Evolutionary conservation across 2,888 invertebrate genomes (phyloP).

Genomic region (Tachystola acroxantha): DNA sequence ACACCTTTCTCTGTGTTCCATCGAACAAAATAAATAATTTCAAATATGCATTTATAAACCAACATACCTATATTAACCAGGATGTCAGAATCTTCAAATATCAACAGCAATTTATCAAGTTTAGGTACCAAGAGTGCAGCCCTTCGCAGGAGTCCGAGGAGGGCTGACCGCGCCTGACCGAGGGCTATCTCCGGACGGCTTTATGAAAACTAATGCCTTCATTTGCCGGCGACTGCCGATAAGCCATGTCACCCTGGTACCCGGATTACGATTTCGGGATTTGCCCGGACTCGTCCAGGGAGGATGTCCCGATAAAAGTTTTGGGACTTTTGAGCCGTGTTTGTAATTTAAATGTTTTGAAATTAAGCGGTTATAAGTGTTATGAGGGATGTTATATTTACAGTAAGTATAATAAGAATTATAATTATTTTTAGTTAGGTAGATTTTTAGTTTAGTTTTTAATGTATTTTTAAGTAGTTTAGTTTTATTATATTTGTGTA

Average conservation of each 20-base stretch:
- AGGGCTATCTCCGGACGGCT: constrained; percentile 61
- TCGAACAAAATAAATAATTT: no score
- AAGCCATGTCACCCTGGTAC: constrained; percentile 70
- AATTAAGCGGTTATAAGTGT: constrained; percentile 23
- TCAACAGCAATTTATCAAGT: constrained; percentile 47
- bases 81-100: constrained; percentile 32
- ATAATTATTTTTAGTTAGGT: no score
- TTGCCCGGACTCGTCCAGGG: constrained; percentile 33
- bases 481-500: no score
- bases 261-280: constrained; percentile 64
- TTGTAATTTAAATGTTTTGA: constrained; percentile 52
- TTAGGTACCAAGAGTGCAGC: constrained; percentile 42
- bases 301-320: constrained; percentile 56
- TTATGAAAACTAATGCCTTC: constrained; percentile 77
- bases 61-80: no score
- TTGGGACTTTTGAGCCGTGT: constrained; percentile 43
- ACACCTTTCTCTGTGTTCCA: no score
- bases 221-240: constrained; percentile 67
- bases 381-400: not conserved
- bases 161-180: constrained; percentile 40
- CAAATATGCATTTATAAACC: no score
- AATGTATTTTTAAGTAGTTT: no score
- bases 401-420: not conserved
- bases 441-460: no score
- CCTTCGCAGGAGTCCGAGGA: constrained; percentile 31